A percentile compares a stretch with the other conserved stretches of the same genome.
Conservation (phyloP, 2,113 vertebrate species). For the Tympanuchus pallidicinctus region DNA sequence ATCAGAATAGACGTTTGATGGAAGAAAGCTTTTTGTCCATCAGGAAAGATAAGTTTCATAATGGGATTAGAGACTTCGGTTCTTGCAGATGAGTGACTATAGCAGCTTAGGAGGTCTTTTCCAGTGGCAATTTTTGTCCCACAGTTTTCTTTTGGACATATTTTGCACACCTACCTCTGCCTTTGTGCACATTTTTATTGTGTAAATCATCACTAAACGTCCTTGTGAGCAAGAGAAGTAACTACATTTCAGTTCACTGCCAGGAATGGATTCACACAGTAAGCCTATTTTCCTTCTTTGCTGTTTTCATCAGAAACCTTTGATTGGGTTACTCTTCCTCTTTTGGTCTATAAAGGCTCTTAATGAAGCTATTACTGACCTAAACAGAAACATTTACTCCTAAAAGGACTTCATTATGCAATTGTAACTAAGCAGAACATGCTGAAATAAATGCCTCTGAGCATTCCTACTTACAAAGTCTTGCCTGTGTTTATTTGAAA, state of each 20-base stretch:
- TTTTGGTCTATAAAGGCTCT: conserved; percentile 27
- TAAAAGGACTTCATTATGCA: conserved; percentile 33
- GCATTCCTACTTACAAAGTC: background rate
- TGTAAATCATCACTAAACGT: background rate
- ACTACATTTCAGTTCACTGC: background rate
- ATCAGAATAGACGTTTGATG: conserved; percentile 64
- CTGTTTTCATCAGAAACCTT: background rate
- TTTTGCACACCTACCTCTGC: background rate
- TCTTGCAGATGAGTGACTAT: conserved; percentile 31
- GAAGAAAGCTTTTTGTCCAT: conserved; percentile 59
- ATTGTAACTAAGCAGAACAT: background rate
- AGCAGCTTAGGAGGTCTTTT: conserved; percentile 46
- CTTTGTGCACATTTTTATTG: background rate
- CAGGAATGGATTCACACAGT: background rate
- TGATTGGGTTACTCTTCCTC: conserved; percentile 18
- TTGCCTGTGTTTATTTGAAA: background rate
- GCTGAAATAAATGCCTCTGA: conserved; percentile 18
- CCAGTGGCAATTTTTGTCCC: background rate
- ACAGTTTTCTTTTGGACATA: background rate
- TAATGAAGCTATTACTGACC: conserved; percentile 45
- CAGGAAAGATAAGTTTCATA: conserved; percentile 62
- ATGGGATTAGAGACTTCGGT: conserved; percentile 56
- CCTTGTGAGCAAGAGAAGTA: background rate
- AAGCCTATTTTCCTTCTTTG: conserved; percentile 20
- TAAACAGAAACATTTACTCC: conserved; percentile 55